phyloP scores from a whole-genome alignment of 2,888 invertebrate species.

The Brachypalpus laphriformis region DNA sequence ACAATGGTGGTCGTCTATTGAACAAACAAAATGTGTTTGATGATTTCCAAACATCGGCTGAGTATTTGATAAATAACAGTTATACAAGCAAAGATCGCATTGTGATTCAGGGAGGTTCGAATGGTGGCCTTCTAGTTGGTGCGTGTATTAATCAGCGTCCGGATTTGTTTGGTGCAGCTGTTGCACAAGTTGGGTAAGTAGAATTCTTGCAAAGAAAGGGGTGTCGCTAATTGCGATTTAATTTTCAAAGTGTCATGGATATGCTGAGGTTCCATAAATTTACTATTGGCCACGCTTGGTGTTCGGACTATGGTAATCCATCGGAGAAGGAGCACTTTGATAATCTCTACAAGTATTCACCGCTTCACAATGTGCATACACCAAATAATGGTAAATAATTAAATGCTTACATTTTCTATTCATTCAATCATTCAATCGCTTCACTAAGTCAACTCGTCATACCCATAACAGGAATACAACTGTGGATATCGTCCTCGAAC shows the following conservation, averaged over 20 bases:
- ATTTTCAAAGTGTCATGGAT: conserved; percentile 91
- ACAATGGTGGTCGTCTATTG: conserved; percentile 93
- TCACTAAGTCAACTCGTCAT: no score
- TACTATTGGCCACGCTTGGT: conserved; percentile 98
- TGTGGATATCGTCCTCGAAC: conserved; percentile 33
- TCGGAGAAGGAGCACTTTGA: conserved; percentile 94
- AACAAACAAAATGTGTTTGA: conserved; percentile 99
- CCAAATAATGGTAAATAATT: conserved; percentile 84
- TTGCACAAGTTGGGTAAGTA: conserved; percentile 95
- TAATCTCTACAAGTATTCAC: conserved; percentile 93
- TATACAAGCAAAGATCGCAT: conserved; percentile 90
- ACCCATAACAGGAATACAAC: conserved; percentile 16
- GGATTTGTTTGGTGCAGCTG: conserved; percentile 95
- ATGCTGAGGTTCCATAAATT: conserved; percentile 99
- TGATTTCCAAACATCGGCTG: conserved; percentile 96
- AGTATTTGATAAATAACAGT: conserved; percentile 91
- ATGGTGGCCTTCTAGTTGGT: conserved; percentile 97
- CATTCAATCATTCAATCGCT: no score
- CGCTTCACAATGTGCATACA: conserved; percentile 93
- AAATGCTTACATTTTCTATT: no score
- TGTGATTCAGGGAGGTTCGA: conserved; percentile 97
- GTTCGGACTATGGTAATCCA: conserved; percentile 96
- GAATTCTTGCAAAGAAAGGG: neutral
- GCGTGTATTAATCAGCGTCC: conserved; percentile 98
- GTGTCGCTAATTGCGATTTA: neutral